A percentile compares a stretch with the other conserved stretches of the same genome.
Conservation (phyloP, 2,797 vertebrate genomes). For the Sebastes aleutianus region DNA sequence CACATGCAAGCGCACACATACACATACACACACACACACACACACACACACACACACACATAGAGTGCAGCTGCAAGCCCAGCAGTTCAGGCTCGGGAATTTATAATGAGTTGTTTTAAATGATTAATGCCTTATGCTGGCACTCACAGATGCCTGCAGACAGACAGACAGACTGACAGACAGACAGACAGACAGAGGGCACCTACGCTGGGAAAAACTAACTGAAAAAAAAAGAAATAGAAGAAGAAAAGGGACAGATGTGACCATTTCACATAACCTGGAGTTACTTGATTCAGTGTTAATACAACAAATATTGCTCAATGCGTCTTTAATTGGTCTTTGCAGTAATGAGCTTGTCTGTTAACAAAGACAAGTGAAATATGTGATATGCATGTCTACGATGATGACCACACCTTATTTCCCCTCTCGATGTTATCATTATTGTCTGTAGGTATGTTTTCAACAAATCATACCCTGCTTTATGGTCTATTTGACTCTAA, state of each 20-base stretch:
- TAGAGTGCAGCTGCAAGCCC: conserved; percentile 31
- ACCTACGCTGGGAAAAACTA: neutral
- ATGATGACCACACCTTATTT: neutral
- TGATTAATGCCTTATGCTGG: conserved; percentile 50
- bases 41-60: neutral
- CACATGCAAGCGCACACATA: neutral
- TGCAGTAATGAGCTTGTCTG: neutral
- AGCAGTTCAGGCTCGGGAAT: conserved; percentile 48
- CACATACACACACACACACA: neutral
- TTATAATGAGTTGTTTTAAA: conserved; percentile 61
- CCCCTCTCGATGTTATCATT: neutral
- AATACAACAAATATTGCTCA: neutral
- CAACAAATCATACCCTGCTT: neutral
- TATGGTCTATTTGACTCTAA: too few species aligned
- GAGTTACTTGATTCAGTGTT: neutral
- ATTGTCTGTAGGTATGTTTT: neutral
- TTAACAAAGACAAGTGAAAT: neutral
- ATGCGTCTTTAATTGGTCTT: neutral
- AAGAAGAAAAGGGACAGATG: neutral
- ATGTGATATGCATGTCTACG: neutral
- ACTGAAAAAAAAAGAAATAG: neutral
- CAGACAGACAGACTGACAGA: conserved; percentile 1
- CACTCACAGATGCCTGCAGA: conserved; percentile 23
- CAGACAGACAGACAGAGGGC: neutral
- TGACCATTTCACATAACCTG: neutral